Evolutionary conservation across 2,797 vertebrate genomes (phyloP).

Genomic region (Neostethus bicornis): DNA sequence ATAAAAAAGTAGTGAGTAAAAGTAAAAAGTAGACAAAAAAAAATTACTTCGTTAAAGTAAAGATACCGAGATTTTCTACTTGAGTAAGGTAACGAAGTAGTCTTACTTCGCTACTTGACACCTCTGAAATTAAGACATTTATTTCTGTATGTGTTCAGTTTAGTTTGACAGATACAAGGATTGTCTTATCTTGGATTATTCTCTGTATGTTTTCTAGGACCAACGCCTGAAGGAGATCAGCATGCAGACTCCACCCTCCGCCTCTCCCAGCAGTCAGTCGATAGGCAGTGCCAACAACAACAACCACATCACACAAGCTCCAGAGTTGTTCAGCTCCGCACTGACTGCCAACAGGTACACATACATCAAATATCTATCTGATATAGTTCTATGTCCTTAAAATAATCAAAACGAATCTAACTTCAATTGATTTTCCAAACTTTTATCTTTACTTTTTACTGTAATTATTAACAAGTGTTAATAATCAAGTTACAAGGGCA

Average conservation of each 20-base stretch:
- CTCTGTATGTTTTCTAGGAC: slow-evolving; percentile 76
- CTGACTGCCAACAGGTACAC: slow-evolving; percentile 86
- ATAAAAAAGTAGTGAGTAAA: too few relatives aligned
- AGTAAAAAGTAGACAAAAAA: too few relatives aligned
- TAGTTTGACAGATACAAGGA: background rate
- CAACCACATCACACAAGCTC: slow-evolving; percentile 81
- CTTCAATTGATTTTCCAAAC: too few relatives aligned
- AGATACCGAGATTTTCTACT: too few relatives aligned
- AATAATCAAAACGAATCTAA: too few relatives aligned
- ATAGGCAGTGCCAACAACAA: slow-evolving; percentile 87
- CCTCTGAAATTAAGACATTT: background rate
- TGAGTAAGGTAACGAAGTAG: too few relatives aligned
- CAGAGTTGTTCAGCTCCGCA: slow-evolving; percentile 78
- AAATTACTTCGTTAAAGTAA: too few relatives aligned
- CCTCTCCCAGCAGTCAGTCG: slow-evolving; percentile 87
- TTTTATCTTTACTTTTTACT: too few relatives aligned
- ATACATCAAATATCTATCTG: background rate
- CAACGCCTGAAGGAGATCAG: slow-evolving; percentile 88
- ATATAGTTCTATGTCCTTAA: too few relatives aligned
- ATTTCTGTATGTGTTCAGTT: slow-evolving; percentile 2
- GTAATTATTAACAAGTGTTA: too few relatives aligned
- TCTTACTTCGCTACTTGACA: too few relatives aligned
- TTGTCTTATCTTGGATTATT: slow-evolving; percentile 11
- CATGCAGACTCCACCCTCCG: slow-evolving; percentile 81
- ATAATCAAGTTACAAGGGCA: too few relatives aligned